Base-by-base conservation (phyloP, 2,797 vertebrate species). In the Pangasius macronema region DNA sequence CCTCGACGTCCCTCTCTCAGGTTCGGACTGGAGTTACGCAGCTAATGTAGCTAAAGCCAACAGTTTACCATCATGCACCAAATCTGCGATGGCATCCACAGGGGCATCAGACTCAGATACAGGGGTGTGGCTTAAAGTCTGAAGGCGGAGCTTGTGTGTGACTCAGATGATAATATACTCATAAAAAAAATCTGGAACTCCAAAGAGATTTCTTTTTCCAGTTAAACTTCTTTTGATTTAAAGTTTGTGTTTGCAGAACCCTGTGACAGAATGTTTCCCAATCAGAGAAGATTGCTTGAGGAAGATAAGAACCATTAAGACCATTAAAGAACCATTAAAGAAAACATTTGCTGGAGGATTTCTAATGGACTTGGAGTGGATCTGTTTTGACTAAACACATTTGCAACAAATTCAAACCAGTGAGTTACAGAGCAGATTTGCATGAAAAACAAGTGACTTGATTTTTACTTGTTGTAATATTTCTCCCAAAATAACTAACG, bases 321-420 rank as follows among this genome's bases (percentile, higher is more conserved):
- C 14, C 27, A 63, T 8, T 63, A 46, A 6, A 27, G 24, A 79
- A 79, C 49, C 30, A 9, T 30, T 16, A 68, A 75, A 24, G 20
- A n/a, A 24, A 27, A 39, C 10, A 65, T 57, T 53, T 14, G 20
- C 3, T 27, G 5, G 67, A 84, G 65, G 55, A 39, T 68, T 84
- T 55, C 3, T 7, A 27, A 33, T 51, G 5, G 82, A 20, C 39
- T 65, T 65, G 3, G 51, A 68, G 2, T 11, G 8, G n/a, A 68
- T 55, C 46, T 24, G 65, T 57, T 72, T 84, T 16, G 30, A 57
- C 2, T 70, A 39, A 55, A 63, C 59, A 72, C 33, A 70, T 55
- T n/a, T 55, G 14, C 2, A 39, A 65, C 84, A 85, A 85, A 85
- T 77, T 24, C 5, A 67, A 27, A 27, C 73, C 77, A 85, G 67